Conservation (phyloP, 2,888 invertebrate species). For the Athrips mouffetella region DNA sequence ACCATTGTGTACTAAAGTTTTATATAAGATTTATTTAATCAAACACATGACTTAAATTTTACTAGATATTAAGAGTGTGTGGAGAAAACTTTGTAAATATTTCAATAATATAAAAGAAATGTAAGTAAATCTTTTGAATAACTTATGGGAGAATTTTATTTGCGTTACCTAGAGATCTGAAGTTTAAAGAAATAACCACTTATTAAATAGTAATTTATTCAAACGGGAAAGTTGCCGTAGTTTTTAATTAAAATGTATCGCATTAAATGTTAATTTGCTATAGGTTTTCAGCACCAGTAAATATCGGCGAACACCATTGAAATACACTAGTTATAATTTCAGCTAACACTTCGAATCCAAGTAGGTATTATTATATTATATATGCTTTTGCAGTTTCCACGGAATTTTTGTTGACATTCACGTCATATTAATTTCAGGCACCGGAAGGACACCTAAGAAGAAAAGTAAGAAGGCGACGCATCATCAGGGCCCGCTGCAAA, state of each 20-base stretch:
- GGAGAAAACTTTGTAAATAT: conserved; percentile 75
- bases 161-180: conserved; percentile 74
- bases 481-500: conserved; percentile 57
- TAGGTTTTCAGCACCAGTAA: conserved; percentile 26
- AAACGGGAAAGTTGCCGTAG: not conserved
- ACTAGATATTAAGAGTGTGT: conserved; percentile 69
- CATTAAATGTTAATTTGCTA: too few relatives aligned
- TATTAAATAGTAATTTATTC: not conserved
- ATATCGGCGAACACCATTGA: conserved; percentile 17
- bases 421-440: conserved; percentile 20
- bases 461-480: conserved; percentile 63
- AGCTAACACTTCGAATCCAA: not conserved
- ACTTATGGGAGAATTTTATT: conserved; percentile 68
- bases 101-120: conserved; percentile 68
- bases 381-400: not conserved
- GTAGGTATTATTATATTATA: conserved; percentile 8
- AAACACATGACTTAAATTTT: conserved; percentile 70
- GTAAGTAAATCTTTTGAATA: conserved; percentile 77
- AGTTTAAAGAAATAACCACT: conserved; percentile 32
- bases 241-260: not conserved
- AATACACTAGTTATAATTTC: not conserved
- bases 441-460: conserved; percentile 66
- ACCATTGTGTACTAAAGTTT: conserved; percentile 58
- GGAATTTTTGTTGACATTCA: not conserved
- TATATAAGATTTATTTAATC: conserved; percentile 73